Evolutionary conservation across 2,797 vertebrate genomes (phyloP).

Genomic region (Loriculus beryllinus): DNA sequence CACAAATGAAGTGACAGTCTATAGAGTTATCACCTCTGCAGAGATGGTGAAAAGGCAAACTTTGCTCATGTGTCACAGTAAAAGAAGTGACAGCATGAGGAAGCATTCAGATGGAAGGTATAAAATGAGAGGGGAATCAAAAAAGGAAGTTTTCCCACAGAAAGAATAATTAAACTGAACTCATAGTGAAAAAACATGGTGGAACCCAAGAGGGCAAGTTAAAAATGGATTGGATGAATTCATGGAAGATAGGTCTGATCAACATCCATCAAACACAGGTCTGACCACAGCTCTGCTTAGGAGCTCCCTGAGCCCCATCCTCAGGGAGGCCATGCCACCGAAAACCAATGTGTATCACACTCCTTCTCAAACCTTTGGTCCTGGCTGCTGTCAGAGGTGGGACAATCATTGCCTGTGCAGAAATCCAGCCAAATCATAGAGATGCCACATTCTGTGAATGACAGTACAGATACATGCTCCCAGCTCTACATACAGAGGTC

Average conservation of each 20-base stretch:
- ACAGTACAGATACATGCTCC: fast-evolving
- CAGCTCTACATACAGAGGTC: background rate
- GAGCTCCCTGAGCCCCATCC: background rate
- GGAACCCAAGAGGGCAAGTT: background rate
- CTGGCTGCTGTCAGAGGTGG: background rate
- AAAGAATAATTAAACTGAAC: constrained; percentile 3
- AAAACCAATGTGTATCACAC: background rate
- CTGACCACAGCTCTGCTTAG: background rate
- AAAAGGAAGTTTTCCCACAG: background rate
- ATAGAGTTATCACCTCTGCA: background rate
- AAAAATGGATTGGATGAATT: background rate
- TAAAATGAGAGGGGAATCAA: background rate
- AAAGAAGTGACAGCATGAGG: background rate
- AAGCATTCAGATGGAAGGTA: background rate
- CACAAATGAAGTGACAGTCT: background rate
- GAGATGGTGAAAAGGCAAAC: background rate
- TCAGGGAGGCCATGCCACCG: background rate
- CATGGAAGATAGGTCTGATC: background rate
- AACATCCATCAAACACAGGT: background rate
- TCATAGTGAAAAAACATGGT: background rate
- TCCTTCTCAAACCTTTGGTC: background rate
- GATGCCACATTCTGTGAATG: background rate
- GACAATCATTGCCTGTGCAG: background rate
- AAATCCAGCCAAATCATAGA: background rate
- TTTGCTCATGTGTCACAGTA: background rate